Evolutionary conservation across 92 coral and sea anemone species (phyloP).

Genomic region (Nematostella vectensis): DNA sequence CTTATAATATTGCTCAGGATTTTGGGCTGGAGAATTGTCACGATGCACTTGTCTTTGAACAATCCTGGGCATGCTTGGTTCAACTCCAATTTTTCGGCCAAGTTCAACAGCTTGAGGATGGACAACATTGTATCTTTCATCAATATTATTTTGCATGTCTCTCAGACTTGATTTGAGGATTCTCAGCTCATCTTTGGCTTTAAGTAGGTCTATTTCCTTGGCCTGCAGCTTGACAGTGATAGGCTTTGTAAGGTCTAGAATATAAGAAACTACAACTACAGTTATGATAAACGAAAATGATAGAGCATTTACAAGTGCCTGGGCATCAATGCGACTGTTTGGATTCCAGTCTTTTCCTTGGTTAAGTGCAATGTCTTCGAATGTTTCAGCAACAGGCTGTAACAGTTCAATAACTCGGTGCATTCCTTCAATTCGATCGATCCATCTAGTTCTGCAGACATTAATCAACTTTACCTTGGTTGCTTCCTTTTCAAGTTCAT

Average conservation of each 20-base stretch:
- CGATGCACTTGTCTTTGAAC: slow-evolving; percentile 40
- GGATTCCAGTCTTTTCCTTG: slow-evolving; percentile 18
- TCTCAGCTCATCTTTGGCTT: slow-evolving; percentile 43
- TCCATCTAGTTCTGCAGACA: slow-evolving; percentile 52
- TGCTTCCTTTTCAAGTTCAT: slow-evolving; percentile 27
- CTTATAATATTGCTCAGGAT: slow-evolving; percentile 44
- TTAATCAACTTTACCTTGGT: slow-evolving; percentile 33
- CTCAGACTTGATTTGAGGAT: slow-evolving; percentile 29
- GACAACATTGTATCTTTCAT: slow-evolving; percentile 37
- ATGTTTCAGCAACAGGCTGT: slow-evolving; percentile 33
- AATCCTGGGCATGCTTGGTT: slow-evolving; percentile 43
- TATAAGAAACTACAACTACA: slow-evolving; percentile 41
- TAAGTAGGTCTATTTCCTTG: slow-evolving; percentile 52
- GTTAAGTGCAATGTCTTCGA: slow-evolving; percentile 49
- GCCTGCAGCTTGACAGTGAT: slow-evolving; percentile 45
- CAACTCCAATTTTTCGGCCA: slow-evolving; percentile 30
- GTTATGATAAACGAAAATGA: slow-evolving; percentile 38
- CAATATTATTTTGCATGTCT: slow-evolving; percentile 48
- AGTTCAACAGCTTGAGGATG: slow-evolving; percentile 38
- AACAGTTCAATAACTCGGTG: slow-evolving; percentile 37
- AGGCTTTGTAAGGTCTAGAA: slow-evolving; percentile 48
- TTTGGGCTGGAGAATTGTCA: slow-evolving; percentile 45
- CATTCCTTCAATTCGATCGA: slow-evolving; percentile 31
- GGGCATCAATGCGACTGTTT: slow-evolving; percentile 43
- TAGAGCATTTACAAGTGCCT: slow-evolving; percentile 40